phyloP scores from a whole-genome alignment of 1,140 invertebrate genomes.

The Megathymus violae region DNA sequence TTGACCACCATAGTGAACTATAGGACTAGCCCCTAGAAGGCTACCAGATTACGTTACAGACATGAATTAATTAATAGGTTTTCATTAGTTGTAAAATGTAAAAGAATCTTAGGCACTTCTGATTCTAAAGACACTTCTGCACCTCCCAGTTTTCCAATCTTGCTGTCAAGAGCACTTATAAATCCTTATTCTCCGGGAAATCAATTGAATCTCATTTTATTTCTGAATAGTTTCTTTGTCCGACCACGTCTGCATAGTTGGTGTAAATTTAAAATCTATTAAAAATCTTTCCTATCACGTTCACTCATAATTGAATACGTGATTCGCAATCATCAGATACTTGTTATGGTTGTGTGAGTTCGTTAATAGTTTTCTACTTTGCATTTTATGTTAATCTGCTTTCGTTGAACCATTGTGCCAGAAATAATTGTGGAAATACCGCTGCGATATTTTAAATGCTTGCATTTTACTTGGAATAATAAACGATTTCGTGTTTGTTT shows the following conservation, averaged over 20 bases:
- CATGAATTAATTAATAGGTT: too few relatives aligned
- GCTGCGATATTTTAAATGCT: constrained; percentile 23
- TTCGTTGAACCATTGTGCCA: constrained; percentile 32
- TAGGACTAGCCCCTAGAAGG: too few relatives aligned
- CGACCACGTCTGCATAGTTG: constrained; percentile 27
- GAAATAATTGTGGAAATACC: constrained; percentile 36
- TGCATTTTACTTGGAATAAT: constrained; percentile 24
- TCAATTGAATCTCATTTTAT: constrained; percentile 35
- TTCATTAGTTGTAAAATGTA: background rate
- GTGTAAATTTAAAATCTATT: constrained; percentile 35
- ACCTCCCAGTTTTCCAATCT: constrained; percentile 31
- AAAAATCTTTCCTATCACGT: constrained; percentile 45
- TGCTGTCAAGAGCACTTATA: constrained; percentile 31
- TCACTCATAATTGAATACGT: constrained; percentile 55
- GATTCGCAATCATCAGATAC: constrained; percentile 50
- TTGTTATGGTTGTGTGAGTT: constrained; percentile 50
- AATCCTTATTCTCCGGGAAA: constrained; percentile 28
- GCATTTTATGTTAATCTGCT: constrained; percentile 58
- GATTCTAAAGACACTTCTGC: constrained; percentile 16
- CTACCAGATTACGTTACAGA: too few relatives aligned
- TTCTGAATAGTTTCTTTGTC: constrained; percentile 31
- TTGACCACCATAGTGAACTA: too few relatives aligned
- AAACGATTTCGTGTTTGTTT: constrained; percentile 3
- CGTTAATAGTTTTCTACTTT: constrained; percentile 56
- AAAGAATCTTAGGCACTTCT: constrained; percentile 3